Percentiles rank a stretch among this genome's conserved stretches.
Evolutionary conservation across 1,140 invertebrate genomes (phyloP).

Genomic region (Doryteuthis pealeii): DNA sequence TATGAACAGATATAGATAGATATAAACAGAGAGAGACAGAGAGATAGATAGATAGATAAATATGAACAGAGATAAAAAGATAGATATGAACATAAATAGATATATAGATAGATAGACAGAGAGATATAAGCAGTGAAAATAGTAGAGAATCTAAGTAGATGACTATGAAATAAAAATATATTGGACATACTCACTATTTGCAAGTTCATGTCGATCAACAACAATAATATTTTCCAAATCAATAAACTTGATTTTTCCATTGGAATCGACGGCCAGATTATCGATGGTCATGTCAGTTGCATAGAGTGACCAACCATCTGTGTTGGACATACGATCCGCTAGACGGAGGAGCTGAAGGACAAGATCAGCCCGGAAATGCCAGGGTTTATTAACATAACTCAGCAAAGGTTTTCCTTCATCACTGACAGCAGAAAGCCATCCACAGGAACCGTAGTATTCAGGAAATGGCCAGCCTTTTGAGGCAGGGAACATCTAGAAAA

Average conservation of each 20-base stretch:
- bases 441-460: conserved; percentile 72
- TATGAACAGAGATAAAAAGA: too few relatives aligned
- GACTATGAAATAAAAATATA: too few relatives aligned
- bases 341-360: conserved; percentile 68
- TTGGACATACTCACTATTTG: conserved; percentile 29
- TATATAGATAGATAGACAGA: too few relatives aligned
- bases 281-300: conserved; percentile 72
- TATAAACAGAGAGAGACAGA: too few relatives aligned
- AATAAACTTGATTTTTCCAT: conserved; percentile 66
- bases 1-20: too few relatives aligned
- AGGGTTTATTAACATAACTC: conserved; percentile 64
- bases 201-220: conserved; percentile 62
- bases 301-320: conserved; percentile 68
- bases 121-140: too few relatives aligned
- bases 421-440: conserved; percentile 68
- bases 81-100: too few relatives aligned
- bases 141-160: too few relatives aligned
- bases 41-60: too few relatives aligned
- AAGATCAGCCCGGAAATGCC: conserved; percentile 62
- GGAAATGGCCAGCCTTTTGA: conserved; percentile 72
- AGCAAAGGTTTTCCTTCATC: conserved; percentile 67
- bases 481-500: conserved; percentile 64
- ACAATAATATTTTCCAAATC: conserved; percentile 75
- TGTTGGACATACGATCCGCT: conserved; percentile 68
- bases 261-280: conserved; percentile 70